Conservation (phyloP, 2,113 vertebrate species). For the Centropus unirufus region DNA sequence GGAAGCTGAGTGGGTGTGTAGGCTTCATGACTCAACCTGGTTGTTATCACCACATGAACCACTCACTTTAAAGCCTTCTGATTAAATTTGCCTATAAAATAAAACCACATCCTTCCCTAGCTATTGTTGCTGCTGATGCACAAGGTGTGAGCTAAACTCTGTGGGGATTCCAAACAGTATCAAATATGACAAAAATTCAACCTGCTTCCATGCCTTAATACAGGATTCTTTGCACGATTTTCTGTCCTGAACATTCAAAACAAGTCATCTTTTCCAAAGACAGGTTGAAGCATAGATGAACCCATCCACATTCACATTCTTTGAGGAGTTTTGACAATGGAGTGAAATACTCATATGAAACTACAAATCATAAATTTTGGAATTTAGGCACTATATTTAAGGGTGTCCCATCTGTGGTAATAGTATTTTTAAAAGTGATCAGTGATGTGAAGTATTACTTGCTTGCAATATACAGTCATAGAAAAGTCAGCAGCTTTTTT, state of each 20-base stretch:
- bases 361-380: neutral
- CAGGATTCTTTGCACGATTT: neutral
- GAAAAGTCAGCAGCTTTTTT: neutral
- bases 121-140: neutral
- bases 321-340: neutral
- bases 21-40: neutral
- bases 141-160: neutral
- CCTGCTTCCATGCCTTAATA: neutral
- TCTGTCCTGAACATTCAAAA: neutral
- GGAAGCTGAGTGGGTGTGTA: neutral
- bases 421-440: neutral
- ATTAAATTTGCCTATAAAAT: neutral
- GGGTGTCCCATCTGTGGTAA: neutral
- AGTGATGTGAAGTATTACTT: neutral
- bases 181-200: neutral
- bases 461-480: neutral
- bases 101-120: neutral
- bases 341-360: neutral
- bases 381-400: neutral
- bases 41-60: rapidly evolving
- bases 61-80: neutral
- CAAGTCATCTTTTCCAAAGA: neutral
- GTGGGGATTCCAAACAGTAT: neutral
- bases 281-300: neutral
- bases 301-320: neutral